Evolutionary conservation across 2,113 vertebrate species (phyloP).

Genomic region (Anhinga rufa): DNA sequence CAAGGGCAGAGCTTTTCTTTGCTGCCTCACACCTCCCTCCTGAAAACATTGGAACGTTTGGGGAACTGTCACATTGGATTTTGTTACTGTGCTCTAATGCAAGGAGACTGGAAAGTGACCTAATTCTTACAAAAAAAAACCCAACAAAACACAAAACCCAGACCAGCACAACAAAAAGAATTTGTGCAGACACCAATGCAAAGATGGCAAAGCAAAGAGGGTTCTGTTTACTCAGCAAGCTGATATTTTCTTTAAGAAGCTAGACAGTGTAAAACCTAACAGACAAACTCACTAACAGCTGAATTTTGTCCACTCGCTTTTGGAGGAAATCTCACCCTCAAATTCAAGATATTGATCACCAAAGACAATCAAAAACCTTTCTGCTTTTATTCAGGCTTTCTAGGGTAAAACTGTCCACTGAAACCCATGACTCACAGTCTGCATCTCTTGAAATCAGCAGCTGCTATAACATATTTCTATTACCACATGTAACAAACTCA

Average conservation of each 20-base stretch:
- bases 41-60: background rate
- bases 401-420: background rate
- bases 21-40: background rate
- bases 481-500: background rate
- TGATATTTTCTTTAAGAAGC: background rate
- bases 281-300: background rate
- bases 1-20: background rate
- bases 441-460: background rate
- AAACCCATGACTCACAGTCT: background rate
- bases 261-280: background rate
- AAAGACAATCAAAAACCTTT: background rate
- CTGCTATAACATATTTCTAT: background rate
- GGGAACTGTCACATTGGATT: constrained; percentile 8
- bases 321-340: background rate
- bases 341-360: background rate
- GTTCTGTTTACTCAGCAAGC: background rate
- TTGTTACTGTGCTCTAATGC: background rate
- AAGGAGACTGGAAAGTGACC: background rate
- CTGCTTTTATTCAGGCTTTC: background rate
- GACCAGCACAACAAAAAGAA: background rate
- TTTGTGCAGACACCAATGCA: background rate
- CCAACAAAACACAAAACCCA: too few species aligned
- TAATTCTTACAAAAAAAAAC: background rate
- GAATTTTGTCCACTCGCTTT: background rate
- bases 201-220: background rate